Evolutionary conservation across 2,797 vertebrate genomes (phyloP).

Genomic region (Trematomus bernacchii): DNA sequence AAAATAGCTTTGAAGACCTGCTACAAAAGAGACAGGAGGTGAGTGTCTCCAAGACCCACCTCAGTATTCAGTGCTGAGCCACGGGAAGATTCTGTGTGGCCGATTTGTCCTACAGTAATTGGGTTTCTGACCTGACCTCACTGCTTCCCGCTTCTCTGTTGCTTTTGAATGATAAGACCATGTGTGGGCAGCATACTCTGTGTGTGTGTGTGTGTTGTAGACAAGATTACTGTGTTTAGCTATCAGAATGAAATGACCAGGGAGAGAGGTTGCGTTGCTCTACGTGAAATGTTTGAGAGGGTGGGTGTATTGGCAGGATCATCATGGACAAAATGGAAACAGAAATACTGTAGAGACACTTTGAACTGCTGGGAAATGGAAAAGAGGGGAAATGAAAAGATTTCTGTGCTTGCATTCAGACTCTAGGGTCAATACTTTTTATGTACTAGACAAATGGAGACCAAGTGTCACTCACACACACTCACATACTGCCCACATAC

Average conservation of each 20-base stretch:
- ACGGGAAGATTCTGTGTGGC: constrained; percentile 55
- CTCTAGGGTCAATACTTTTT: constrained; percentile 48
- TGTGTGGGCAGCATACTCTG: constrained; percentile 74
- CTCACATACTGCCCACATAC: constrained; percentile 52
- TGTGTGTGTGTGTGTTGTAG: constrained; percentile 41
- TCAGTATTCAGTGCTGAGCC: constrained; percentile 26
- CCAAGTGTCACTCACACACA: constrained; percentile 49
- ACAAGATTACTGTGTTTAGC: constrained; percentile 68
- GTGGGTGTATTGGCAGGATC: constrained; percentile 69
- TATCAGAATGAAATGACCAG: constrained; percentile 69
- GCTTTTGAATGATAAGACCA: constrained; percentile 76
- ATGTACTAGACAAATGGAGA: constrained; percentile 57
- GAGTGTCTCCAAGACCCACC: constrained; percentile 52
- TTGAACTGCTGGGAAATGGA: constrained; percentile 59
- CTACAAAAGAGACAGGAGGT: constrained; percentile 49
- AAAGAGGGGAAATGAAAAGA: constrained; percentile 62
- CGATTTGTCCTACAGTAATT: constrained; percentile 66
- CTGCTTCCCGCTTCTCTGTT: constrained; percentile 68
- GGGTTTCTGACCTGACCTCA: constrained; percentile 78
- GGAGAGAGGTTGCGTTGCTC: constrained; percentile 62
- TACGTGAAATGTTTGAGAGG: constrained; percentile 66
- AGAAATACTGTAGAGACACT: constrained; percentile 57
- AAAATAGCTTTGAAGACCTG: constrained; percentile 52
- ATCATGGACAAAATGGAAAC: constrained; percentile 60
- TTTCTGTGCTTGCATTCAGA: constrained; percentile 52